Conservation (phyloP, 1,140 invertebrate species). For the Drosophila grimshawi region DNA sequence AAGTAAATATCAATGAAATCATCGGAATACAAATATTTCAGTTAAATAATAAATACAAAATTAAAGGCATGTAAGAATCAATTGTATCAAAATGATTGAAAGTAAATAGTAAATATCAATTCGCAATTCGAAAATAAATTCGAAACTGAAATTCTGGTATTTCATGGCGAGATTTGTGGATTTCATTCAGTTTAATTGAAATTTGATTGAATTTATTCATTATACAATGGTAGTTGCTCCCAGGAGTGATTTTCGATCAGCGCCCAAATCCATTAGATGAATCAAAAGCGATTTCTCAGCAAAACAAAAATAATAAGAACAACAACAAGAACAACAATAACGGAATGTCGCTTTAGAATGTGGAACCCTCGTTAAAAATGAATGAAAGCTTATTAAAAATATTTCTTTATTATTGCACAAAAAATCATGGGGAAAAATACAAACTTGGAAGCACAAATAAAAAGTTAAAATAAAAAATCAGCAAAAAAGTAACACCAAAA, state of each 20-base stretch:
- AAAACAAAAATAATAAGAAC: conserved; percentile 19
- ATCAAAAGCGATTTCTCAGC: conserved; percentile 63
- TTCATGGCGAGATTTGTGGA: background rate
- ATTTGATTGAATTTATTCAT: conserved; percentile 65
- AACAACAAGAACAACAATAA: conserved; percentile 40
- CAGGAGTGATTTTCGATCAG: conserved; percentile 58
- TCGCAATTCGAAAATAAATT: background rate
- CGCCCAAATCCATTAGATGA: conserved; percentile 77
- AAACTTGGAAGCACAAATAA: conserved; percentile 27
- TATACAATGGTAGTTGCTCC: conserved; percentile 43
- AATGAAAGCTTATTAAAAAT: conserved; percentile 83
- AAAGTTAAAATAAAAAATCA: conserved; percentile 37
- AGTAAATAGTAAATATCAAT: background rate
- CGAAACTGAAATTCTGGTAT: background rate
- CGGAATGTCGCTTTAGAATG: conserved; percentile 74
- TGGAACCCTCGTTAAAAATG: conserved; percentile 81
- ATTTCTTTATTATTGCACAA: conserved; percentile 76
- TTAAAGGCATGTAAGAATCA: no score
- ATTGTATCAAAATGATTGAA: no score
- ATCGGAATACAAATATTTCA: no score
- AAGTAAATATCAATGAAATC: no score
- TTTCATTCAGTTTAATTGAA: conserved; percentile 39
- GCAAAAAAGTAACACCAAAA: conserved; percentile 31
- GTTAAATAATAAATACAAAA: no score
- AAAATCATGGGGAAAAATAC: conserved; percentile 35